Conservation (phyloP, 2,888 invertebrate genomes). For the Ophioninae sp. region DNA sequence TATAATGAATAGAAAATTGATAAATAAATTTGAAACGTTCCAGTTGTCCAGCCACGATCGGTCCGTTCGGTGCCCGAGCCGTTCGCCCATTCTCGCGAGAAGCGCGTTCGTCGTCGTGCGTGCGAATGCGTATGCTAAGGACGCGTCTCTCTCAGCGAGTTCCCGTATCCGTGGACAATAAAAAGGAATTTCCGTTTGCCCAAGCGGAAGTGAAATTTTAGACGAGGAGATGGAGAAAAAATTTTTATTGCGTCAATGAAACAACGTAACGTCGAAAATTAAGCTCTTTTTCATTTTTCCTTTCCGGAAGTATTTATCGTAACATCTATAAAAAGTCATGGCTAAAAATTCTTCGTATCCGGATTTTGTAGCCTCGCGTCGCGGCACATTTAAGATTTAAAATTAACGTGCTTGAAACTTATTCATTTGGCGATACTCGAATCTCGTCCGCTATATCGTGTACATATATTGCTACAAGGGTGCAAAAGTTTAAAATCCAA, state of each 20-base stretch:
- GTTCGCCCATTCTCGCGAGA: constrained; percentile 83
- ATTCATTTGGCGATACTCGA: constrained; percentile 31
- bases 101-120: constrained; percentile 88
- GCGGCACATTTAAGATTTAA: constrained; percentile 22
- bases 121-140: constrained; percentile 88
- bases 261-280: constrained; percentile 8
- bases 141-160: not conserved
- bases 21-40: constrained; percentile 70
- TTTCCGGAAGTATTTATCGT: constrained; percentile 17
- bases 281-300: constrained; percentile 9
- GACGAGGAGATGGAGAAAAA: not conserved
- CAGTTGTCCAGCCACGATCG: constrained; percentile 92
- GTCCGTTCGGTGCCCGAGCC: constrained; percentile 85
- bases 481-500: constrained; percentile 24
- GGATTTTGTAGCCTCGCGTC: constrained; percentile 31
- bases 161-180: constrained; percentile 16
- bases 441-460: constrained; percentile 39
- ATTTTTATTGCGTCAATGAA: not conserved
- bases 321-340: constrained; percentile 27
- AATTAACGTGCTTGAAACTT: constrained; percentile 30
- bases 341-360: constrained; percentile 54
- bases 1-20: not conserved
- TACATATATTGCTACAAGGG: constrained; percentile 18
- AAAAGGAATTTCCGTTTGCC: constrained; percentile 14
- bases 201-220: constrained; percentile 3